These are phyloP conservation scores for Mirza zaza DNA, from an alignment of 2,113 vertebrate species.

Conservation along the genomic window DNA sequence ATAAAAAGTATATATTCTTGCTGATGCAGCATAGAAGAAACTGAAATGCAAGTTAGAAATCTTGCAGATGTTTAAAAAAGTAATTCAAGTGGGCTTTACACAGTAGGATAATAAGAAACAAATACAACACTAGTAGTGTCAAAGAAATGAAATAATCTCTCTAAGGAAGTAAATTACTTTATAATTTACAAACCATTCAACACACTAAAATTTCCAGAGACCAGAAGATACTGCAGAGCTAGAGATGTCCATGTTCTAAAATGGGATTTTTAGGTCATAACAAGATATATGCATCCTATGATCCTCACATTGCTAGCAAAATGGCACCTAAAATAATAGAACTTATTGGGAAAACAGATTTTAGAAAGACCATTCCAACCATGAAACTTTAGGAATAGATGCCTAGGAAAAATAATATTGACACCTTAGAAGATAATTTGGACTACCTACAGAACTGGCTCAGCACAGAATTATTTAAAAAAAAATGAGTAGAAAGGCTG, in stretches of 20 bases:
- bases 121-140: neutral
- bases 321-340: neutral
- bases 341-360: neutral
- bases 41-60: neutral
- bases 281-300: neutral
- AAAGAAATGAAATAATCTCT: neutral
- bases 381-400: neutral
- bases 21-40: neutral
- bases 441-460: neutral
- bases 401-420: neutral
- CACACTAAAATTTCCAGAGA: neutral
- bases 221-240: neutral
- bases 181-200: neutral
- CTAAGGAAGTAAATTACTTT: constrained; percentile 24
- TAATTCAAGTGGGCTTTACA: neutral
- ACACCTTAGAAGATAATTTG: constrained; percentile 1
- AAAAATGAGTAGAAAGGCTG: neutral
- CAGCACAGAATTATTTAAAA: neutral
- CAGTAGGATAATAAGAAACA: neutral
- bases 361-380: neutral
- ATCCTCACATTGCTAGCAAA: neutral
- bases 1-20: neutral
- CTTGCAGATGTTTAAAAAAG: neutral
- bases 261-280: neutral
- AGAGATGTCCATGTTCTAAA: neutral